Percentiles rank a stretch among this genome's conserved stretches.
Evolutionary conservation across 2,797 vertebrate genomes (phyloP).

Genomic region (Schizopygopsis pylzovi): DNA sequence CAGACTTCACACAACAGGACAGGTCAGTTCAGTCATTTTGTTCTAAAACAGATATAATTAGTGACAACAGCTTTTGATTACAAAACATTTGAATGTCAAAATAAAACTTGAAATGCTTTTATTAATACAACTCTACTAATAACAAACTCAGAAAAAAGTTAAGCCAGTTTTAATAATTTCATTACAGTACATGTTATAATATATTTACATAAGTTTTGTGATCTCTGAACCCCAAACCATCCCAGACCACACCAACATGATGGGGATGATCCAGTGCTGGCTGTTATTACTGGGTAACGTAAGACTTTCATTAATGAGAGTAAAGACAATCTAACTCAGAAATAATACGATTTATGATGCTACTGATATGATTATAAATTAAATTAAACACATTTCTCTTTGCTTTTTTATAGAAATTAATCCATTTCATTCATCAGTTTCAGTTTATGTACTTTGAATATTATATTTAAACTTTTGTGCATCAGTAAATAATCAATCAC

Average conservation of each 20-base stretch:
- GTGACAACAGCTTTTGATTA: background rate
- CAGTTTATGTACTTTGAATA: background rate
- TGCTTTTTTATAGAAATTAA: background rate
- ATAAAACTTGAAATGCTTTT: background rate
- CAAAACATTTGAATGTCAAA: background rate
- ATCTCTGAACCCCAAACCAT: background rate
- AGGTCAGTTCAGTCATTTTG: background rate
- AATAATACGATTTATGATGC: background rate
- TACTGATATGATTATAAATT: background rate
- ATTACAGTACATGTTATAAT: background rate
- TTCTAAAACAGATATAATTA: background rate
- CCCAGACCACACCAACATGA: background rate
- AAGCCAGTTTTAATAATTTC: background rate
- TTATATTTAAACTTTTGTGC: background rate
- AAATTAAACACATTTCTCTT: background rate
- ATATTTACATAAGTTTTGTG: background rate
- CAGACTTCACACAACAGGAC: background rate
- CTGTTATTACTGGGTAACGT: background rate
- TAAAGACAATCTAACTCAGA: background rate
- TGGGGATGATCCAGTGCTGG: background rate
- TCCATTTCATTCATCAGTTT: background rate
- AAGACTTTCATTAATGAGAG: background rate
- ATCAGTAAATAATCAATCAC: background rate
- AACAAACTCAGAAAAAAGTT: no score
- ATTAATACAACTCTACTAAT: background rate